Percentiles rank a stretch among this genome's conserved stretches.
Conservation (phyloP, 2,113 vertebrate species). For the Choloepus hoffmanni region DNA sequence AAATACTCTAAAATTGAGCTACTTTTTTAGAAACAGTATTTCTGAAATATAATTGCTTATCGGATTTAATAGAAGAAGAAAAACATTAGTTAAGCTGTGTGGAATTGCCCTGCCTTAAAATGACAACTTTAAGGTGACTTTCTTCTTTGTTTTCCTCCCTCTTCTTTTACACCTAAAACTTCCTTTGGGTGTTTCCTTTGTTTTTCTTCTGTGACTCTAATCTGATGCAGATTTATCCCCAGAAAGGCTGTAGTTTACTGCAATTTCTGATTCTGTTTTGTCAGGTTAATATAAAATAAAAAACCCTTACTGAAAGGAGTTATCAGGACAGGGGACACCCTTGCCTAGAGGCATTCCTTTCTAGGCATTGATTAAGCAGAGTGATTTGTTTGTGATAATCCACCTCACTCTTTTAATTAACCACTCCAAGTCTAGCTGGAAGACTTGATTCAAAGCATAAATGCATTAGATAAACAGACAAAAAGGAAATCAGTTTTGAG, state of each 20-base stretch:
- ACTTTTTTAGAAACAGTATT: not conserved
- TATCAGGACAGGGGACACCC: not conserved
- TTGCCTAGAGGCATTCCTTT: not conserved
- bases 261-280: too few relatives aligned
- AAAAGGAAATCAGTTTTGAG: not conserved
- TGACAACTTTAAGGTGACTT: too few relatives aligned
- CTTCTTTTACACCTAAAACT: too few relatives aligned
- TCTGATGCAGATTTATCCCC: too few relatives aligned
- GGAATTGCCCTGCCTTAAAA: not conserved
- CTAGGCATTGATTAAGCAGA: not conserved
- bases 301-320: not conserved
- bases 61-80: constrained; percentile 30
- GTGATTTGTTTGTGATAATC: not conserved
- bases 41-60: not conserved
- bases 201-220: too few relatives aligned
- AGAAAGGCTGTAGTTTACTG: too few relatives aligned
- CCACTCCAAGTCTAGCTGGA: not conserved
- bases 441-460: not conserved
- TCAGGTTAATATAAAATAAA: too few relatives aligned
- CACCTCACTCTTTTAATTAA: not conserved
- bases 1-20: not conserved
- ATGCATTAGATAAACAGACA: not conserved
- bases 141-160: too few relatives aligned
- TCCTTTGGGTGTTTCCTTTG: too few relatives aligned
- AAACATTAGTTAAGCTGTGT: not conserved